phyloP scores from a whole-genome alignment of 1,140 invertebrate genomes.

The Euschistus heros region DNA sequence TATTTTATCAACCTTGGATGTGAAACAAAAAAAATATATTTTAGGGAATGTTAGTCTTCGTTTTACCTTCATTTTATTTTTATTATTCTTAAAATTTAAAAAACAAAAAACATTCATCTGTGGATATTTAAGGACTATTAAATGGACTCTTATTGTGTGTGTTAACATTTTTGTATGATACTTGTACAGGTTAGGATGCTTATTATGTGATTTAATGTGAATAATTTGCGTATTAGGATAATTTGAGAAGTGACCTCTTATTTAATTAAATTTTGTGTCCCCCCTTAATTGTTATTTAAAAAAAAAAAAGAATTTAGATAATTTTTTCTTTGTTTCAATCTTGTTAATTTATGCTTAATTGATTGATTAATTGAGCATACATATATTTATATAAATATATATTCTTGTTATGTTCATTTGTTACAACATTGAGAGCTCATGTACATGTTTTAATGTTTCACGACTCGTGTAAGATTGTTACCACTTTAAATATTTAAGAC shows the following conservation, averaged over 20 bases:
- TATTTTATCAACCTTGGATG: slow-evolving; percentile 15
- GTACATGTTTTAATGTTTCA: background rate
- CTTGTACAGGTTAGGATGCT: background rate
- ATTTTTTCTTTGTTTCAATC: background rate
- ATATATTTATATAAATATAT: background rate
- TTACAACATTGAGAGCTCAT: background rate
- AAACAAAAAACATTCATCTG: background rate
- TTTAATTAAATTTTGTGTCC: background rate
- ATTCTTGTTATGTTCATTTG: background rate
- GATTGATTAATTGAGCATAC: background rate
- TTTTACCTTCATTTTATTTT: slow-evolving; percentile 2
- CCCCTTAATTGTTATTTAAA: too few species aligned
- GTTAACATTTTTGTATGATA: slow-evolving; percentile 6
- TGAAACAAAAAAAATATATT: background rate
- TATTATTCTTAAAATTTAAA: background rate
- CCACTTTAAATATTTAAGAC: background rate
- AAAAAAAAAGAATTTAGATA: too few species aligned
- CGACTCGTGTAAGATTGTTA: background rate
- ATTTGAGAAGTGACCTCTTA: background rate
- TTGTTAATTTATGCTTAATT: background rate
- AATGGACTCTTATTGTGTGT: slow-evolving; percentile 13
- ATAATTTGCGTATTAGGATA: background rate
- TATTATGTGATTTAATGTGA: background rate
- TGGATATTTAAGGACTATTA: slow-evolving; percentile 13
- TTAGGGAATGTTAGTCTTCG: background rate